A percentile compares a stretch with the other conserved stretches of the same genome.
These are phyloP conservation scores for Cochlearius cochlearius DNA, from an alignment of 2,113 vertebrate species.

Conservation along the genomic window DNA sequence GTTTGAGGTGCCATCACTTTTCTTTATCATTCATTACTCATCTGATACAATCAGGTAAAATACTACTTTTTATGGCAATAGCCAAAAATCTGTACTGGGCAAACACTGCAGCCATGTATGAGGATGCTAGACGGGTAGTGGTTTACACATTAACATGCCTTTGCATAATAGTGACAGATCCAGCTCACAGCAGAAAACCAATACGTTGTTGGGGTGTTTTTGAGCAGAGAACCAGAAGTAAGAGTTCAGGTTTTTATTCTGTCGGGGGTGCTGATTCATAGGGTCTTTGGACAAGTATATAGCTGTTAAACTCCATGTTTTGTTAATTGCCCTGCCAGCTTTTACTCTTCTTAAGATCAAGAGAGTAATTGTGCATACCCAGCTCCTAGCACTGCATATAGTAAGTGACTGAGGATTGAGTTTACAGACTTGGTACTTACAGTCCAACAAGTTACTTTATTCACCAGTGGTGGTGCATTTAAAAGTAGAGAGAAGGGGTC, in stretches of 20 bases:
- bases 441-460: neutral
- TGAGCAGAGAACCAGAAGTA: neutral
- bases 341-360: neutral
- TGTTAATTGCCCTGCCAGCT: neutral
- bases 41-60: neutral
- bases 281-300: neutral
- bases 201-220: fast-evolving
- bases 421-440: neutral
- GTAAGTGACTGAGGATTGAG: neutral
- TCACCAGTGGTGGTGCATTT: neutral
- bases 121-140: neutral
- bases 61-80: neutral
- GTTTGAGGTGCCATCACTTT: neutral
- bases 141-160: neutral
- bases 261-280: neutral
- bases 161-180: neutral
- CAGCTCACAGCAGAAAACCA: neutral
- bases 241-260: neutral
- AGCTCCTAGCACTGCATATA: neutral
- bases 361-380: neutral
- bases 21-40: neutral
- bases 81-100: neutral
- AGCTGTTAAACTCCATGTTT: neutral
- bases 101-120: neutral
- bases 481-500: neutral